Percentiles rank a stretch among this genome's conserved stretches.
Conservation (phyloP, 2,113 vertebrate species). For the Mungos mungo region DNA sequence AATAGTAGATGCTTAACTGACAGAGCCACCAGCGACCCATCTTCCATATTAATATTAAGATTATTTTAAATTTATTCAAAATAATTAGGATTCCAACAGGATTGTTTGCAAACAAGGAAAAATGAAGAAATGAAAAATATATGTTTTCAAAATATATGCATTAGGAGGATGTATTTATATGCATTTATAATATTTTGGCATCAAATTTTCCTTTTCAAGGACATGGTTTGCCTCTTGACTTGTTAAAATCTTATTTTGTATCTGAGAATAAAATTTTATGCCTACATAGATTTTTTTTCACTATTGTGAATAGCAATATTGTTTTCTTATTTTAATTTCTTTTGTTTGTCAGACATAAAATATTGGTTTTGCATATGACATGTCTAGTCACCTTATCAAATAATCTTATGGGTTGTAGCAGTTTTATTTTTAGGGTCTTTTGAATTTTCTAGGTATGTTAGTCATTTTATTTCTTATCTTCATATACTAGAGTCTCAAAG, state of each 20-base stretch:
- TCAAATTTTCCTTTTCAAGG: neutral
- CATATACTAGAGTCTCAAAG: neutral
- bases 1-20: too few species aligned
- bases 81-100: neutral
- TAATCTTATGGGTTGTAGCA: neutral
- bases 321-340: neutral
- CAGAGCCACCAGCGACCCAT: neutral
- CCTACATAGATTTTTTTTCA: neutral
- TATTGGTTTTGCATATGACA: neutral
- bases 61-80: neutral
- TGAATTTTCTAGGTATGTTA: neutral
- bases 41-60: neutral
- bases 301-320: neutral
- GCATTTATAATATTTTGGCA: neutral
- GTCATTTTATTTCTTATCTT: neutral
- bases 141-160: neutral
- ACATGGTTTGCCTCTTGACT: neutral
- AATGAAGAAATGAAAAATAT: neutral
- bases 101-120: neutral
- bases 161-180: neutral
- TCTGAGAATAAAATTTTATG: constrained; percentile 3
- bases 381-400: neutral
- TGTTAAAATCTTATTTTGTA: constrained; percentile 26
- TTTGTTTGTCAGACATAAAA: neutral
- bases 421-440: neutral